These are phyloP conservation scores for Bellardia pandia DNA, from an alignment of 2,888 invertebrate genomes.

Conservation along the genomic window DNA sequence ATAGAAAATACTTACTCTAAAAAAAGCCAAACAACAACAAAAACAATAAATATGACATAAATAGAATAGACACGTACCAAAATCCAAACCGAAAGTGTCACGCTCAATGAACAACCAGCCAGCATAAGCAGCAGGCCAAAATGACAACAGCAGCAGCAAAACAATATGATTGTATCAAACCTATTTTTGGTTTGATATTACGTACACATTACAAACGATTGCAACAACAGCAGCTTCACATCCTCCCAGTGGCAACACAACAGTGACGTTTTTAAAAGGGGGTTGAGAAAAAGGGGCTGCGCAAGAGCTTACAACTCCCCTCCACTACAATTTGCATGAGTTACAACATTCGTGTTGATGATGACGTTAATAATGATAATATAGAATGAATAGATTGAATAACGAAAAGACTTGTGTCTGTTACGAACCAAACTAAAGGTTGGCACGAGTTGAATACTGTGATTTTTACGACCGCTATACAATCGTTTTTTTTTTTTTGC, in stretches of 20 bases:
- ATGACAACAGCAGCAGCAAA: slow-evolving; percentile 51
- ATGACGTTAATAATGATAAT: slow-evolving; percentile 39
- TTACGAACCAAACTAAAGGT: slow-evolving; percentile 16
- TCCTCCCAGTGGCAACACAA: slow-evolving; percentile 23
- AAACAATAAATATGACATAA: slow-evolving; percentile 29
- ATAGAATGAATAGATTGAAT: slow-evolving; percentile 45
- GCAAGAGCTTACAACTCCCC: slow-evolving; percentile 52
- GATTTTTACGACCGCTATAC: slow-evolving; percentile 50
- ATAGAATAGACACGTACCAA: slow-evolving; percentile 64
- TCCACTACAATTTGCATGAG: neutral
- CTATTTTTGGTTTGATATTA: slow-evolving; percentile 53
- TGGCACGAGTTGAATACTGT: slow-evolving; percentile 56
- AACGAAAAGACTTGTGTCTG: neutral
- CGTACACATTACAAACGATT: slow-evolving; percentile 4
- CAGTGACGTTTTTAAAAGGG: slow-evolving; percentile 54
- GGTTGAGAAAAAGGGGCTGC: slow-evolving; percentile 58
- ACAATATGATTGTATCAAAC: slow-evolving; percentile 36
- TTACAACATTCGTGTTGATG: slow-evolving; percentile 44
- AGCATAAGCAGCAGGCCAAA: slow-evolving; percentile 39
- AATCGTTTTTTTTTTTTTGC: slow-evolving; percentile 33
- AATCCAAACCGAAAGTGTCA: slow-evolving; percentile 69
- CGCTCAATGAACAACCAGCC: slow-evolving; percentile 72
- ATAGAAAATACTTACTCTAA: slow-evolving; percentile 22
- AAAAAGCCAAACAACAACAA: slow-evolving; percentile 34
- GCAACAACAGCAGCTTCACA: slow-evolving; percentile 5